A percentile compares a stretch with the other conserved stretches of the same genome.
Conservation (phyloP, 2,113 vertebrate species). For the Psilopogon haemacephalus region DNA sequence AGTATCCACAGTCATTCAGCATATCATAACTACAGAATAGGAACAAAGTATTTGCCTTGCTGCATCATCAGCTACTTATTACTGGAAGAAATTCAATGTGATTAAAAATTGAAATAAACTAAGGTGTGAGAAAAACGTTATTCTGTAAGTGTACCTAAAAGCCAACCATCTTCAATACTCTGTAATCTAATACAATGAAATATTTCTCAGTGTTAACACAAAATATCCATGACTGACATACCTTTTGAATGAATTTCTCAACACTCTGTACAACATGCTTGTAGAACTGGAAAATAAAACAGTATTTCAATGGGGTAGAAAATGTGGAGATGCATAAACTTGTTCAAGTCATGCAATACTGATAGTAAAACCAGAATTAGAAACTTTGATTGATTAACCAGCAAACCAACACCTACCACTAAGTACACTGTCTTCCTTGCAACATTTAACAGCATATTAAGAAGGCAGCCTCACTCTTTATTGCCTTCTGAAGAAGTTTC, state of each 20-base stretch:
- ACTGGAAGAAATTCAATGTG: neutral
- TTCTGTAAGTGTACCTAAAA: neutral
- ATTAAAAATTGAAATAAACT: neutral
- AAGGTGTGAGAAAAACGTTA: neutral
- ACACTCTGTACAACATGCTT: conserved; percentile 99
- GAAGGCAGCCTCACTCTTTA: neutral
- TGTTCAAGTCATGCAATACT: neutral
- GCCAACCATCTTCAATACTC: neutral
- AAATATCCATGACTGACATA: conserved; percentile 67
- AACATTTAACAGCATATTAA: neutral
- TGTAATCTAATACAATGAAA: neutral
- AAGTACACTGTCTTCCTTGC: neutral
- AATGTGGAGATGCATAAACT: neutral
- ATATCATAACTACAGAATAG: neutral
- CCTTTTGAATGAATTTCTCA: conserved; percentile 98
- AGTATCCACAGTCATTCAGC: neutral
- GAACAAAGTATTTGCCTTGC: neutral
- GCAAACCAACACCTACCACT: neutral
- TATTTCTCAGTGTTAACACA: neutral
- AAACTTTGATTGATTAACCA: neutral
- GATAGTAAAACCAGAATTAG: neutral
- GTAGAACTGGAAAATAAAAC: conserved; percentile 89
- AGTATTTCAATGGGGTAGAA: neutral
- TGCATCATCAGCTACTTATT: neutral
- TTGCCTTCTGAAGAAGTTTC: neutral